Conservation (phyloP, 2,888 invertebrate species). For the Nyleta sp. region DNA sequence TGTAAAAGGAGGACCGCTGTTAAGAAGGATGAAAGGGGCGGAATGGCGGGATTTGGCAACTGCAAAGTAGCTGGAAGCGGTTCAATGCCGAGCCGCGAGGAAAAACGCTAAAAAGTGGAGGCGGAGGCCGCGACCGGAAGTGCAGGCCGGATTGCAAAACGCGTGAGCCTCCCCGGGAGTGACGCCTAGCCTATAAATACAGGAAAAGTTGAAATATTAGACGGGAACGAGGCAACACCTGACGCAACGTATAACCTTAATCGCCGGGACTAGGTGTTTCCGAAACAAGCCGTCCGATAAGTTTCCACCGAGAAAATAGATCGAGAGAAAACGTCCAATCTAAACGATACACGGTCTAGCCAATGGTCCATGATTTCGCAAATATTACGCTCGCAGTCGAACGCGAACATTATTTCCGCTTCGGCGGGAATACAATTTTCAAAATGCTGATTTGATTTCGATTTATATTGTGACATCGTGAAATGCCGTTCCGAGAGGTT, state of each 20-base stretch:
- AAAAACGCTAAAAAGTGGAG: conserved; percentile 19
- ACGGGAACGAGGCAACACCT: conserved; percentile 73
- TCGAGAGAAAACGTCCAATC: conserved; percentile 34
- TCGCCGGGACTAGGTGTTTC: conserved; percentile 64
- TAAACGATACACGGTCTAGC: conserved; percentile 21
- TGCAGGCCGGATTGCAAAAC: conserved; percentile 59
- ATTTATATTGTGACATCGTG: conserved; percentile 5
- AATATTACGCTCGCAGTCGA: conserved; percentile 24
- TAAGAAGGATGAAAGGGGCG: conserved; percentile 41
- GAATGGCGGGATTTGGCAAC: conserved; percentile 45
- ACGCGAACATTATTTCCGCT: conserved; percentile 32
- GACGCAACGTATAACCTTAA: conserved; percentile 67
- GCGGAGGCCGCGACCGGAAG: conserved; percentile 52
- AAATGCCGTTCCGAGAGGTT: background rate
- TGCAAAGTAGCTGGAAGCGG: conserved; percentile 52
- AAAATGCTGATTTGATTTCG: conserved; percentile 38
- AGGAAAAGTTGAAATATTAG: conserved; percentile 71
- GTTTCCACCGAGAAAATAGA: conserved; percentile 52
- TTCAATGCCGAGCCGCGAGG: conserved; percentile 49
- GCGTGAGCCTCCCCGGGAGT: conserved; percentile 15
- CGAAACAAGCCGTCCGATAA: conserved; percentile 47
- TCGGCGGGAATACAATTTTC: conserved; percentile 30
- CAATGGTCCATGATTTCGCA: conserved; percentile 30
- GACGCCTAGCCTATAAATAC: conserved; percentile 71
- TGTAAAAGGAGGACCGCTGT: conserved; percentile 17